phyloP scores from a whole-genome alignment of 2,797 vertebrate genomes.

The Melanotaenia nigrans region DNA sequence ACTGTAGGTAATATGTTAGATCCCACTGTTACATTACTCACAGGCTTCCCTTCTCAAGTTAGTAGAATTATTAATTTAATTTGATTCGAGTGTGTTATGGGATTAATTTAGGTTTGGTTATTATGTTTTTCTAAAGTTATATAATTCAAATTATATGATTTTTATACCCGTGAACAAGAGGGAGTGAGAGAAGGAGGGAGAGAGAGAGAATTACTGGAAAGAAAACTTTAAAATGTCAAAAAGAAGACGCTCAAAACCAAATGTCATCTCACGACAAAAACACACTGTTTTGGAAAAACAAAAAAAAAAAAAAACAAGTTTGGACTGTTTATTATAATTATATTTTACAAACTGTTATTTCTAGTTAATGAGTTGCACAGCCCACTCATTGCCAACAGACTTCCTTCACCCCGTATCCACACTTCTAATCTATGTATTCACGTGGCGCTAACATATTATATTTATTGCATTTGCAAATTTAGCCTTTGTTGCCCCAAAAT shows the following conservation, averaged over 20 bases:
- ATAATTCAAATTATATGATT: not conserved
- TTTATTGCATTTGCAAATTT: conserved; percentile 19
- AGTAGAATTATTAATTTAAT: not conserved
- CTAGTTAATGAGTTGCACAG: not conserved
- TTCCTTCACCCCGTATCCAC: not conserved
- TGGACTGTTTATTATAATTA: no score
- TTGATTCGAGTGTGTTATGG: not conserved
- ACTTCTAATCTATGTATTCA: not conserved
- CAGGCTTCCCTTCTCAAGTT: conserved; percentile 2
- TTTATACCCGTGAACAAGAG: no score
- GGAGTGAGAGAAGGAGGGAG: not conserved
- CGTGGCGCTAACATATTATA: not conserved
- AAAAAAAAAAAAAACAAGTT: not conserved
- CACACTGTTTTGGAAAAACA: not conserved
- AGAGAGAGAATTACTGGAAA: not conserved
- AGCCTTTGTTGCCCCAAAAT: conserved; percentile 10
- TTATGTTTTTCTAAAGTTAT: not conserved
- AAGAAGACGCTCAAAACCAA: not conserved
- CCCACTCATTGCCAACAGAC: conserved; percentile 6
- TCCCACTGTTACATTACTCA: conserved; percentile 30
- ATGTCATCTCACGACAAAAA: not conserved
- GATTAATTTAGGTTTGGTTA: not conserved
- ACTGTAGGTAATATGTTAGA: conserved; percentile 42
- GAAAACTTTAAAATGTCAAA: not conserved
- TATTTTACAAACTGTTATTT: conserved; percentile 6